Evolutionary conservation across 2,888 invertebrate species (phyloP).

Genomic region (Phytoseiulus persimilis): DNA sequence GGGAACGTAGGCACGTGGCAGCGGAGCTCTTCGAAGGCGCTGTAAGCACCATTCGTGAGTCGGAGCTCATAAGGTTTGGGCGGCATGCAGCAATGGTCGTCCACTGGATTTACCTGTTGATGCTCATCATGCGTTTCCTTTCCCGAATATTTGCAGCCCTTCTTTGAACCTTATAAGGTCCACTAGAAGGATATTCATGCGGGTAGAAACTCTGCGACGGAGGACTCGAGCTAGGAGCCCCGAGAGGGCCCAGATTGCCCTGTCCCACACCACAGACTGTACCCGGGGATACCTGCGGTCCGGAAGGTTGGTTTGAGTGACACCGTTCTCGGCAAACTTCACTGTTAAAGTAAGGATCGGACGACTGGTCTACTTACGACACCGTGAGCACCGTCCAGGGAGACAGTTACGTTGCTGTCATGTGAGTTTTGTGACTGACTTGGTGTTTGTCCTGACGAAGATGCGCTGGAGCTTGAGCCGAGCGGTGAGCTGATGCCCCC

Average conservation of each 20-base stretch:
- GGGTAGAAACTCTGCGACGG: slow-evolving; percentile 36
- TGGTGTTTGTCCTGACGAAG: slow-evolving; percentile 27
- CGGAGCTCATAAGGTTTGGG: background rate
- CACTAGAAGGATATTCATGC: slow-evolving; percentile 47
- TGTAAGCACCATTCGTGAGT: slow-evolving; percentile 52
- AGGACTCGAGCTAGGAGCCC: slow-evolving; percentile 28
- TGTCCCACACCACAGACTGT: slow-evolving; percentile 33
- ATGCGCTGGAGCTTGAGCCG: slow-evolving; percentile 37
- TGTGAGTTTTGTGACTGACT: slow-evolving; percentile 17
- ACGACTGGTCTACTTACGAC: slow-evolving; percentile 8
- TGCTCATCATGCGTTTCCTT: slow-evolving; percentile 83
- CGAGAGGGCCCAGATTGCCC: slow-evolving; percentile 16
- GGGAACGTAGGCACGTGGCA: slow-evolving; percentile 98
- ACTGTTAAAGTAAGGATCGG: too few relatives aligned
- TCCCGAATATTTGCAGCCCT: slow-evolving; percentile 93
- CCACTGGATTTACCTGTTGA: slow-evolving; percentile 60
- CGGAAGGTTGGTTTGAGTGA: background rate
- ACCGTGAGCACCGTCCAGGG: slow-evolving; percentile 37
- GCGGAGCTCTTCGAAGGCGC: slow-evolving; percentile 95
- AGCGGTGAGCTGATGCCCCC: slow-evolving; percentile 15
- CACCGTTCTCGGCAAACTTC: background rate
- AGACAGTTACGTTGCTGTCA: slow-evolving; percentile 7
- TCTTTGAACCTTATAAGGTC: slow-evolving; percentile 76
- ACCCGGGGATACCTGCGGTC: slow-evolving; percentile 29
- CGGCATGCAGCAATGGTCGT: slow-evolving; percentile 39